phyloP scores from a whole-genome alignment of 2,888 invertebrate species.

The Tuta absoluta region DNA sequence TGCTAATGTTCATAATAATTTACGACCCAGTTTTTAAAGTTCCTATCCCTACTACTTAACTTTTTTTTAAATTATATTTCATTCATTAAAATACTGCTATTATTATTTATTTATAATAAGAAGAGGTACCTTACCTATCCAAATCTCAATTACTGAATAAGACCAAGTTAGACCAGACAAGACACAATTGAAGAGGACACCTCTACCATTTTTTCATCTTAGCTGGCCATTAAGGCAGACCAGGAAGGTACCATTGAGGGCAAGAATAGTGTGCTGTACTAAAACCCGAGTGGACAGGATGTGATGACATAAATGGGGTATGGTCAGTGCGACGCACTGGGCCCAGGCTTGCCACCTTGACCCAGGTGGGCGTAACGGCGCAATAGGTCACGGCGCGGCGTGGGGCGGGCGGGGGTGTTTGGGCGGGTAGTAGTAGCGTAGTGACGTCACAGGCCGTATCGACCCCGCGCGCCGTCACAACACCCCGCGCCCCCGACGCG shows the following conservation, averaged over 20 bases:
- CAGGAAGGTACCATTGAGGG: background rate
- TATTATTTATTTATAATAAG: too few species aligned
- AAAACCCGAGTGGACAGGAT: conserved; percentile 22
- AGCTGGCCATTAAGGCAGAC: background rate
- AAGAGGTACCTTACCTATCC: too few species aligned
- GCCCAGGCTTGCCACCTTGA: conserved; percentile 73
- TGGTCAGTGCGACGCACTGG: conserved; percentile 47
- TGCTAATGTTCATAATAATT: too few species aligned
- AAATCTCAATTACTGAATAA: too few species aligned
- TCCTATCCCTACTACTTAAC: too few species aligned
- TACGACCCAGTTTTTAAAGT: too few species aligned
- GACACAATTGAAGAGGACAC: too few species aligned
- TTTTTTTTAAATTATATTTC: too few species aligned
- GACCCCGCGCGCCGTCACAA: conserved; percentile 61
- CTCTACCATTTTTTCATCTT: background rate
- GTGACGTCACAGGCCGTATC: conserved; percentile 78
- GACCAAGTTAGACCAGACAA: too few species aligned
- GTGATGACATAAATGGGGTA: conserved; percentile 37
- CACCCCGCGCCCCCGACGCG: conserved; percentile 66
- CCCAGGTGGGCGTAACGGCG: conserved; percentile 75
- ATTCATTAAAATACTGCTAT: too few species aligned
- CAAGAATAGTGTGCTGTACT: background rate
- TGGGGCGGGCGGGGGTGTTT: conserved; percentile 62
- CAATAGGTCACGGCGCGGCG: conserved; percentile 72
- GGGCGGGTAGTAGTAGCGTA: conserved; percentile 79